Evolutionary conservation across 2,113 vertebrate genomes (phyloP).

Genomic region (Triplophysa tibetana): DNA sequence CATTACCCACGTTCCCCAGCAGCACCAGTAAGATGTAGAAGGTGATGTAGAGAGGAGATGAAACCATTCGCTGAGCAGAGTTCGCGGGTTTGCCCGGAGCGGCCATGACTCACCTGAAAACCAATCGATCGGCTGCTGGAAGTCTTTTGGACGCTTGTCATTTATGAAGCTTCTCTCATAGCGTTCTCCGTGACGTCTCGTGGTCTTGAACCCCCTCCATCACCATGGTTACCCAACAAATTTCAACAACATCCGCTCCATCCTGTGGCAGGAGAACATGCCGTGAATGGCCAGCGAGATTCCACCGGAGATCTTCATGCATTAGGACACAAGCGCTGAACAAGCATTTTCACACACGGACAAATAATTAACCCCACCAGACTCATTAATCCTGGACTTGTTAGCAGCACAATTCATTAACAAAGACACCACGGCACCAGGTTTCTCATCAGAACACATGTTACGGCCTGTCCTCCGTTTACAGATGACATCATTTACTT

Average conservation of each 20-base stretch:
- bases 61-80: neutral
- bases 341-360: neutral
- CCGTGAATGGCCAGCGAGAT: neutral
- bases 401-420: conserved; percentile 45
- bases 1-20: conserved; percentile 72
- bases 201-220: conserved; percentile 13
- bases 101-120: neutral
- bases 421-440: neutral
- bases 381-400: conserved; percentile 34
- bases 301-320: conserved; percentile 25
- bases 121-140: neutral
- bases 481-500: no score
- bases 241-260: neutral
- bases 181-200: neutral
- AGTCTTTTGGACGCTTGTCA: neutral
- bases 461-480: no score
- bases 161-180: conserved; percentile 3
- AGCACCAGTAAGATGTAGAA: conserved; percentile 70
- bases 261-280: neutral
- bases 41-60: conserved; percentile 44
- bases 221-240: conserved; percentile 18
- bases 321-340: neutral
- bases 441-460: no score
- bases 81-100: neutral
- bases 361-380: conserved; percentile 22